These are phyloP conservation scores for Oscheius sp. DNA, from an alignment of 1,140 invertebrate genomes.

Conservation along the genomic window DNA sequence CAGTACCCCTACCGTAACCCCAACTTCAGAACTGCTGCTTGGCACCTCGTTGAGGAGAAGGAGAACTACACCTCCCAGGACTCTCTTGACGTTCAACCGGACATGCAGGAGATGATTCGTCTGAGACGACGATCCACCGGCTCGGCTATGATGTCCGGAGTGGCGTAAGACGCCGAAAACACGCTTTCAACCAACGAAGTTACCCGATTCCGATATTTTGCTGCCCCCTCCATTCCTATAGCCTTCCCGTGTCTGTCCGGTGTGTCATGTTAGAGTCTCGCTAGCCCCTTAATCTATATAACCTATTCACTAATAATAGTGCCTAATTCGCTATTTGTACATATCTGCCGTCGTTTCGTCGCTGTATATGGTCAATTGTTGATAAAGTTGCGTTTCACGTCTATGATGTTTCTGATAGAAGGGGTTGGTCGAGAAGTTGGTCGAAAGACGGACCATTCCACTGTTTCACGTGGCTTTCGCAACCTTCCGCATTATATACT, in stretches of 20 bases:
- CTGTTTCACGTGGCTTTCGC: no score
- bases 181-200: no score
- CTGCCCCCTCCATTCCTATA: not conserved
- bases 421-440: no score
- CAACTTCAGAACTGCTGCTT: conserved; percentile 50
- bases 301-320: not conserved
- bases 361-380: no score
- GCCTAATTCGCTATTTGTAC: conserved; percentile 4
- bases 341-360: not conserved
- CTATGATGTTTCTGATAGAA: no score
- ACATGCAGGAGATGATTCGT: conserved; percentile 36
- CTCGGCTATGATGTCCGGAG: conserved; percentile 8
- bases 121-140: conserved; percentile 59
- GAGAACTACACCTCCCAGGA: conserved; percentile 45
- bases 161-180: no score
- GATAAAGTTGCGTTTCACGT: no score
- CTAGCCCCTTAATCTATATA: not conserved
- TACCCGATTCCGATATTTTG: not conserved
- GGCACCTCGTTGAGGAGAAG: conserved; percentile 51
- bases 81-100: conserved; percentile 39
- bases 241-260: not conserved
- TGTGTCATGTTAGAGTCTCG: conserved; percentile 5
- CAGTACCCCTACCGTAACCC: not conserved
- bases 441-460: no score
- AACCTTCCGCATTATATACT: no score